phyloP scores from a whole-genome alignment of 2,888 invertebrate species.

The Pycnomerus fuliginosus region DNA sequence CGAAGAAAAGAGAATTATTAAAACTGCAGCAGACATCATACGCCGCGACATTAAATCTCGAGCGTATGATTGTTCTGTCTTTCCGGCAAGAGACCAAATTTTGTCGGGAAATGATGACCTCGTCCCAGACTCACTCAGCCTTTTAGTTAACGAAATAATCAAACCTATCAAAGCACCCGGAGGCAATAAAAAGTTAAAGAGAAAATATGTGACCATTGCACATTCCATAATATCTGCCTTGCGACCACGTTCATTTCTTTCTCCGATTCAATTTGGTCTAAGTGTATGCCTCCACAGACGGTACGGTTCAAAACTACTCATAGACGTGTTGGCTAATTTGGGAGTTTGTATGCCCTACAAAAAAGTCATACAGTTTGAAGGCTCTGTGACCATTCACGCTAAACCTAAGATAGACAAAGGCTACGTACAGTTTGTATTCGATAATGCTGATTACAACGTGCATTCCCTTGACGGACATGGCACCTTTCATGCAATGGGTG shows the following conservation, averaged over 20 bases:
- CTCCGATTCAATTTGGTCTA: not conserved
- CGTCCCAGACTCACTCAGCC: too few relatives aligned
- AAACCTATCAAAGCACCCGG: too few relatives aligned
- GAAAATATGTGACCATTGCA: too few relatives aligned
- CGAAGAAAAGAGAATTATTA: too few relatives aligned
- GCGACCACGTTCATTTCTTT: not conserved
- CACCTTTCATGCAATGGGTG: slow-evolving; percentile 25
- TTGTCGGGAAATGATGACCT: too few relatives aligned
- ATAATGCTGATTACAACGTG: slow-evolving; percentile 22
- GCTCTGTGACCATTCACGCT: not conserved
- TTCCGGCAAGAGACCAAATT: too few relatives aligned
- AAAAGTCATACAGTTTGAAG: slow-evolving; percentile 7
- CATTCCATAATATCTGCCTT: not conserved
- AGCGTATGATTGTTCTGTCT: too few relatives aligned
- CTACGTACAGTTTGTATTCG: slow-evolving; percentile 18
- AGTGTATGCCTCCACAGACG: not conserved
- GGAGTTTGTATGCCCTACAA: slow-evolving; percentile 17
- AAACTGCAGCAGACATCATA: too few relatives aligned
- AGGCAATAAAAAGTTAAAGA: too few relatives aligned
- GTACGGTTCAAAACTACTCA: not conserved
- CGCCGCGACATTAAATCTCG: too few relatives aligned
- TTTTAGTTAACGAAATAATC: too few relatives aligned
- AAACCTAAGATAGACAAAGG: not conserved
- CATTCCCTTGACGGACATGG: slow-evolving; percentile 16
- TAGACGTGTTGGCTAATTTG: slow-evolving; percentile 4